phyloP scores from a whole-genome alignment of 2,797 vertebrate species.

The Glyptemys insculpta region DNA sequence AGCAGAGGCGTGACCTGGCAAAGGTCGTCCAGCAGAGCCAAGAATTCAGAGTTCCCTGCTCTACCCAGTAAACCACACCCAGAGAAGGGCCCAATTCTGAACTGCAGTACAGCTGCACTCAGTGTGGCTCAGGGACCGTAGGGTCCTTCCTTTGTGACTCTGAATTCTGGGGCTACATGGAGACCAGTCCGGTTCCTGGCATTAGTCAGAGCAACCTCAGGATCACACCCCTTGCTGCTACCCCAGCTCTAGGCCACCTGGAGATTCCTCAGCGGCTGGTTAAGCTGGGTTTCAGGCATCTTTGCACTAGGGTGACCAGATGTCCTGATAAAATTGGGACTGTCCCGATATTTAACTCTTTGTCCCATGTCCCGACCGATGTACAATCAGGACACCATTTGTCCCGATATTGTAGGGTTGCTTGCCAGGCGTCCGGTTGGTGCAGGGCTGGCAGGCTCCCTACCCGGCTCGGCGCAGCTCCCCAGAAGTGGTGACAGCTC shows the following conservation, averaged over 20 bases:
- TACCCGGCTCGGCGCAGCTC: too few species aligned
- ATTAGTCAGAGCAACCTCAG: background rate
- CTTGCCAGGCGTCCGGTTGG: too few species aligned
- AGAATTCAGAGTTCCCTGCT: background rate
- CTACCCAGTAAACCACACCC: background rate
- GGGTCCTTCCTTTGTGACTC: background rate
- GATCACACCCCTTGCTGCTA: background rate
- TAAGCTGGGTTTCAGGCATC: background rate
- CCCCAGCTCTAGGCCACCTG: background rate
- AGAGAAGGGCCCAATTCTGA: background rate
- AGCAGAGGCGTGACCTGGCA: background rate
- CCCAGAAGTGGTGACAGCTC: too few species aligned
- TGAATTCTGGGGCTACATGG: background rate
- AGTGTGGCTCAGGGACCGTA: background rate
- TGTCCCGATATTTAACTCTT: too few species aligned
- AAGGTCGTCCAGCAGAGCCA: background rate
- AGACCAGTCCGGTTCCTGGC: background rate
- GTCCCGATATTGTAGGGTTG: too few species aligned
- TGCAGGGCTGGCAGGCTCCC: too few species aligned
- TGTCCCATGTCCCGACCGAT: too few species aligned
- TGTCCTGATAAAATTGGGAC: too few species aligned
- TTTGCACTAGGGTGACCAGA: too few species aligned
- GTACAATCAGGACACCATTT: too few species aligned
- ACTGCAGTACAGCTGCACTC: background rate
- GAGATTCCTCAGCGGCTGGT: background rate